Base-by-base conservation (phyloP, 2,888 invertebrate species). In the Orgyia antiqua region DNA sequence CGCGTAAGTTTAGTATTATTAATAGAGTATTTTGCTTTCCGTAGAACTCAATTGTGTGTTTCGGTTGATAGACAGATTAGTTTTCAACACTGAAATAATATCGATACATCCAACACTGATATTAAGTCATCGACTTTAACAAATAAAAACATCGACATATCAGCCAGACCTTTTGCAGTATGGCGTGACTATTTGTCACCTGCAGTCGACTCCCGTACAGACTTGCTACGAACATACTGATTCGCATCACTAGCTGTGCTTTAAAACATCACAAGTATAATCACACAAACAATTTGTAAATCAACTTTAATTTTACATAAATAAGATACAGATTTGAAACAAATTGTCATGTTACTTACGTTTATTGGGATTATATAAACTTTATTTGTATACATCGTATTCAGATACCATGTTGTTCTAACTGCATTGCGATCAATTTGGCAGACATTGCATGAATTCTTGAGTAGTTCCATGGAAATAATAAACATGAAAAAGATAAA, bases 121-220 rank as follows among this genome's bases (percentile, higher is more conserved):
- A 83, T 83, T 77, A 80, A 83, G 80, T 71, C 76, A 76, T 84
- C 73, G 78, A 68, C 58, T 64, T 63, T 44, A 60, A 60, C 66
- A 71, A 82, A 80, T 75, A 76, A 79, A 78, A 83, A 74, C 71
- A 80, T 82, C 80, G 79, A 80, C 70, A 72, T 68, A 63, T 70
- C 68, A 64, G 64, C 59, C 73, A 73, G 69, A 72, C 76, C 77
- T 80, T 73, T 55, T 75, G 69, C 69, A 64, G 69, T 57, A 70
- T 74, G 66, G 71, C 76, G 75, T 78, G 80, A 80, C 86, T 84
- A 84, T 86, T 86, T 86, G 86, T 86, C 86, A 84, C 84, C 71
- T 69, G 69, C 65, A 72, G 71, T 74, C 64, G 83, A 84, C 86
- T 86, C 82, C 86, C 69, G 84, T 83, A 83, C 73, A 64, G 61